Percentiles rank a stretch among this genome's conserved stretches.
Conservation (phyloP, 2,113 vertebrate genomes). For the Xerus inauris region DNA sequence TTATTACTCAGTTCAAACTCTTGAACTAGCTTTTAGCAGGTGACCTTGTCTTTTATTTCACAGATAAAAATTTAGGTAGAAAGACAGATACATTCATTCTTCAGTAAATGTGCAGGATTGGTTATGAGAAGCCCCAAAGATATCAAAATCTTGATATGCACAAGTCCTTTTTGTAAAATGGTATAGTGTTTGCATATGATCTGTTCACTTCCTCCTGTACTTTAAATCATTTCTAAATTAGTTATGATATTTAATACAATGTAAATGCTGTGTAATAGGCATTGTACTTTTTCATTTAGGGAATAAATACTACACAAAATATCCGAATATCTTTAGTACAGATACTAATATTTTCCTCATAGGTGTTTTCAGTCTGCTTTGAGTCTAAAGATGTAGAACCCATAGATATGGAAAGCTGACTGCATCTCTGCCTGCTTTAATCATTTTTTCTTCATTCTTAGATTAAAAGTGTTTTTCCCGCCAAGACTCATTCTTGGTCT, state of each 20-base stretch:
- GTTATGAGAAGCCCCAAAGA: neutral
- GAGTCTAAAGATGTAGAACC: too few relatives aligned
- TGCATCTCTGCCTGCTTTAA: too few relatives aligned
- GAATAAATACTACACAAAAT: neutral
- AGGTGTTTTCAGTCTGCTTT: too few relatives aligned
- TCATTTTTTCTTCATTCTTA: too few relatives aligned
- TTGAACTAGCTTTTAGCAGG: neutral
- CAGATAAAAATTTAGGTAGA: neutral
- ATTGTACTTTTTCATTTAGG: neutral
- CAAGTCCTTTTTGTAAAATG: neutral
- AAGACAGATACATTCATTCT: neutral
- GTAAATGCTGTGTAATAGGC: neutral
- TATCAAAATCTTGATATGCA: neutral
- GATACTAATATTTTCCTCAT: too few relatives aligned
- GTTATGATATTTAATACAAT: neutral
- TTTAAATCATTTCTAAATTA: neutral
- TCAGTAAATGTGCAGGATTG: neutral
- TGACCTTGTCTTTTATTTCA: neutral
- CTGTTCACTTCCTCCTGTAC: neutral
- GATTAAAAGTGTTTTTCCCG: too few relatives aligned
- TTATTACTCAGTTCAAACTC: neutral
- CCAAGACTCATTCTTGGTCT: too few relatives aligned
- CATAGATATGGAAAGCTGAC: too few relatives aligned
- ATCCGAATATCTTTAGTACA: neutral
- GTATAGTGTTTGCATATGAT: neutral